Conservation (phyloP, 2,113 vertebrate species). For the Ailuropoda melanoleuca region DNA sequence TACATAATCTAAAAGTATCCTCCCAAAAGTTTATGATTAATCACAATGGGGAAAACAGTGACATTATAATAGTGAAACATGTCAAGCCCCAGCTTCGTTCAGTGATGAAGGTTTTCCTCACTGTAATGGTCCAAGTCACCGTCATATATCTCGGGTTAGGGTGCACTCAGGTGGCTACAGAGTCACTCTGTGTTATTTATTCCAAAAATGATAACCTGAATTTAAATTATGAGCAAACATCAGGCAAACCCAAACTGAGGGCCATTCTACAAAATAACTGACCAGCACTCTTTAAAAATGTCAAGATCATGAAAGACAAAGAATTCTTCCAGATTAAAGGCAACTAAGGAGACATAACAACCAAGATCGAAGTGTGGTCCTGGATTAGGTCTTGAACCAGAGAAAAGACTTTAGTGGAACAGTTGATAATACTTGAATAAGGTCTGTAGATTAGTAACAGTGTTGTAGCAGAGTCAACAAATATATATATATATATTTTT, state of each 20-base stretch:
- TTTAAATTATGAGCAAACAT: constrained; percentile 9
- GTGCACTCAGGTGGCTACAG: background rate
- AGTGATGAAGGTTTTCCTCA: background rate
- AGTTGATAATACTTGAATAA: background rate
- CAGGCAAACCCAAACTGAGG: background rate
- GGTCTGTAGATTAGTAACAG: background rate
- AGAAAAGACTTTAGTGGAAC: background rate
- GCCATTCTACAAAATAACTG: background rate
- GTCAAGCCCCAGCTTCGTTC: background rate
- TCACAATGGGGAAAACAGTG: background rate
- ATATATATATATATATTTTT: too few relatives aligned
- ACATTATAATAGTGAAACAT: background rate
- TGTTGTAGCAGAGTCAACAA: background rate
- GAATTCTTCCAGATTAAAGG: background rate
- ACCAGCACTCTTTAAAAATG: background rate
- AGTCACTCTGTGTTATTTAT: background rate
- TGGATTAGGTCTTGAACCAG: background rate
- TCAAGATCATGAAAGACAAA: background rate
- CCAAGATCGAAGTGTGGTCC: background rate
- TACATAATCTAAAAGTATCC: background rate
- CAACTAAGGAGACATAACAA: background rate
- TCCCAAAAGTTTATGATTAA: background rate
- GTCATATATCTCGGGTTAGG: background rate
- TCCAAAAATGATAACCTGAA: background rate
- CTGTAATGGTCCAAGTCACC: background rate